Conservation (phyloP, 2,113 vertebrate species). For the Oophaga pumilio region DNA sequence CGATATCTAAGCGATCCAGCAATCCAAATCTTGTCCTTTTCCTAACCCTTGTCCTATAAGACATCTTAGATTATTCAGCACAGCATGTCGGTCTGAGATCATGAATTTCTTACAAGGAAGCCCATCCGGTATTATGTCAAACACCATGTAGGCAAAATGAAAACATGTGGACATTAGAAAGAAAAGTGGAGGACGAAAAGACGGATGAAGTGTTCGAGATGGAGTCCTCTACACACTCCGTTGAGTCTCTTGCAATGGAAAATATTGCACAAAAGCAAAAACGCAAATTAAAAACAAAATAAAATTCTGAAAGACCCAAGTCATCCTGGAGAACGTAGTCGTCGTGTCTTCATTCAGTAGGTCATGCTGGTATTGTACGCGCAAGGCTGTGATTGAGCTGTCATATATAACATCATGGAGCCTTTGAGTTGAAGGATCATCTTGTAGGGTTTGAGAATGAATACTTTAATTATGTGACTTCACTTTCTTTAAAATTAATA, state of each 20-base stretch:
- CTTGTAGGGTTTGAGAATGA: too few relatives aligned
- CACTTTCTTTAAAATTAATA: too few relatives aligned
- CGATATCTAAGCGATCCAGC: background rate
- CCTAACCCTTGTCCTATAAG: background rate
- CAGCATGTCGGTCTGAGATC: background rate
- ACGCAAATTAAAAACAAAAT: background rate
- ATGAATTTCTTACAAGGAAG: background rate
- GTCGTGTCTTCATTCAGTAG: too few relatives aligned
- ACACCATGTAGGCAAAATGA: constrained; percentile 6
- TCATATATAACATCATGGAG: background rate
- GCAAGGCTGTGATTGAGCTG: background rate
- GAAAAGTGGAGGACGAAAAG: constrained; percentile 13
- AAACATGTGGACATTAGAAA: constrained; percentile 41
- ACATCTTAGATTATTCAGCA: background rate
- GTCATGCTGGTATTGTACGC: background rate
- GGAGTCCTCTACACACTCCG: background rate
- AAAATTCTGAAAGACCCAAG: background rate
- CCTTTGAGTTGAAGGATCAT: background rate
- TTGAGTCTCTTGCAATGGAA: background rate
- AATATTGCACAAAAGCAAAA: constrained; percentile 9
- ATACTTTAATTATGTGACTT: too few relatives aligned
- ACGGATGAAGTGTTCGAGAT: background rate
- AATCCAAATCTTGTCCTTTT: background rate
- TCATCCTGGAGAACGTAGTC: too few relatives aligned
- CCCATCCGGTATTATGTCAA: constrained; percentile 13